Conservation (phyloP, 2,113 vertebrate species). For the Spermophilus dauricus region DNA sequence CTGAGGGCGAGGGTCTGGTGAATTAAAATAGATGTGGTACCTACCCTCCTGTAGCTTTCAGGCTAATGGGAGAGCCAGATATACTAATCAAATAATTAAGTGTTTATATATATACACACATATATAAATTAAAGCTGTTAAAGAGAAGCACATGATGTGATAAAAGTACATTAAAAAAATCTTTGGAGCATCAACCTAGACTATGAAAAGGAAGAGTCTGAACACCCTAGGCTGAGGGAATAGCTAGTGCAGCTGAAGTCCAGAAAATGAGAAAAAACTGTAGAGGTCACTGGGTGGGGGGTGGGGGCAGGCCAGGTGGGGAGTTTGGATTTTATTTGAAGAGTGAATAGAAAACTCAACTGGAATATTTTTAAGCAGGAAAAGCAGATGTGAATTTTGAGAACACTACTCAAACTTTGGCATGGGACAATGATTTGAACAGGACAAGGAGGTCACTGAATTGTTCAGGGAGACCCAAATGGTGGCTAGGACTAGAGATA, state of each 20-base stretch:
- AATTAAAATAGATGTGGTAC: neutral
- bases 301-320: neutral
- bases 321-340: neutral
- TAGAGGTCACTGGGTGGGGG: accelerated
- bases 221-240: neutral
- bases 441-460: neutral
- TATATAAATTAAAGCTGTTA: neutral
- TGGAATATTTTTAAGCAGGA: neutral
- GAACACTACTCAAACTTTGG: neutral
- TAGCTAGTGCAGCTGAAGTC: neutral
- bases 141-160: neutral
- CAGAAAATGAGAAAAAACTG: neutral
- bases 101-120: too few species aligned
- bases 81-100: neutral
- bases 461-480: neutral
- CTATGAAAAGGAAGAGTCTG: neutral
- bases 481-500: neutral
- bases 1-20: neutral
- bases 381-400: neutral
- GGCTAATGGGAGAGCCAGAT: neutral
- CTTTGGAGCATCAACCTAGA: neutral
- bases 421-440: neutral
- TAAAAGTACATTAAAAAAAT: neutral
- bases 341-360: neutral
- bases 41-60: neutral